Conservation (phyloP, 2,113 vertebrate genomes). For the Megaleporinus macrocephalus region DNA sequence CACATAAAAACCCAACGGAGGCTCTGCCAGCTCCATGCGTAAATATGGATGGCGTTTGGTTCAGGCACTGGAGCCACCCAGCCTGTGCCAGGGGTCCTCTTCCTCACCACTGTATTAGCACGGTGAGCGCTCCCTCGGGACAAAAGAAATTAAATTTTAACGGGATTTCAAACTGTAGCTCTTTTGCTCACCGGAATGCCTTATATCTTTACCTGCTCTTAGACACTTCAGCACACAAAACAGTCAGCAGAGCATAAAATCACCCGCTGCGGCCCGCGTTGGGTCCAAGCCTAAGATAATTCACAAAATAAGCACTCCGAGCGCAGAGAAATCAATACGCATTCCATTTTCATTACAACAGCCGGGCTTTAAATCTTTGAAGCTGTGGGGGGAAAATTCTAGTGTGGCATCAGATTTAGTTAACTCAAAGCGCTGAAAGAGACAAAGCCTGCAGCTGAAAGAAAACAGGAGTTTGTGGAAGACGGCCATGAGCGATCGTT, state of each 20-base stretch:
- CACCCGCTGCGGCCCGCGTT: neutral
- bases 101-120: constrained; percentile 47
- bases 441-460: neutral
- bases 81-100: constrained; percentile 29
- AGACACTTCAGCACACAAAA: constrained; percentile 33
- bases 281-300: constrained; percentile 30
- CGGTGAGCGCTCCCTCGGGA: constrained; percentile 33
- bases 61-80: neutral
- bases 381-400: constrained; percentile 3
- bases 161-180: constrained; percentile 42
- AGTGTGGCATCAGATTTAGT: constrained; percentile 27
- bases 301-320: constrained; percentile 29
- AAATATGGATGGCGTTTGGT: constrained; percentile 24
- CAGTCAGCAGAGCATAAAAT: constrained; percentile 28
- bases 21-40: neutral
- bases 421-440: neutral
- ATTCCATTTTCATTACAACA: constrained; percentile 41
- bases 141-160: constrained; percentile 46
- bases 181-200: constrained; percentile 8
- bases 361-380: constrained; percentile 30
- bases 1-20: constrained; percentile 38
- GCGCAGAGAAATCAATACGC: constrained; percentile 27
- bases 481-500: neutral
- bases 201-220: constrained; percentile 43
- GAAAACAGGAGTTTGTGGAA: constrained; percentile 7